Base-by-base conservation (phyloP, 2,888 invertebrate genomes). In the Thalpophila matura region DNA sequence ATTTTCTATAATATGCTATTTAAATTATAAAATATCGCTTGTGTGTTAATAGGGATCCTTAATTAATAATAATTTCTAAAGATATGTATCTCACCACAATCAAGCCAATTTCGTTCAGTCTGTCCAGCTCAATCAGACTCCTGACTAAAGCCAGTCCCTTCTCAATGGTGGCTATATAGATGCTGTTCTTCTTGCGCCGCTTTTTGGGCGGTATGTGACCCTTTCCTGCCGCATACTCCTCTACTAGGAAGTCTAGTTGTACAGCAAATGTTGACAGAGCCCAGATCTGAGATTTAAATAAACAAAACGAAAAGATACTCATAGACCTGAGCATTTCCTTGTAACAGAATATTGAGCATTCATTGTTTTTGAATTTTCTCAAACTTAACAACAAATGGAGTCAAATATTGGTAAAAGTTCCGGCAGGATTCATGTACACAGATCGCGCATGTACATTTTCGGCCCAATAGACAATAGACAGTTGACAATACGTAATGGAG, bases 91-190 rank as follows among this genome's bases (percentile, higher is more conserved):
- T 83, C 64, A 95, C 96, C 79, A 97, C 96, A 71, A 97, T 95
- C 37, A 99, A 92, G 0, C 99, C 98, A 50, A 99, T 92, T 88
- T 97, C 97, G 38, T 96, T 92, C 9, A 98, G 92, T 64, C 98
- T 95, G 10, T 96, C 95, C 27, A 95, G 91, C 85, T 99, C 98
- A 69, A 99, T 97, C 24, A 99, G 94, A 88, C 98, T 98, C 85
- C 98, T 97, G 16, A 99, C 91, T 4, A 99, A 90, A 6, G 97
- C 97, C 47, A 98, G 95, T 3, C 98, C 99, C 90, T 99, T 99
- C 91, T 99, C 99, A 68, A 99, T 99, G 0, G 99, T 99, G 1
- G 98, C 98, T 40, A 99, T 96, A 84, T 97, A 99, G 42, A 99
- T 96, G 31, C 97, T 97, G 77, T 96, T 96, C 84, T 97, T 97